Conservation (phyloP, 2,797 vertebrate genomes). For the Aulostomus chinensis region DNA sequence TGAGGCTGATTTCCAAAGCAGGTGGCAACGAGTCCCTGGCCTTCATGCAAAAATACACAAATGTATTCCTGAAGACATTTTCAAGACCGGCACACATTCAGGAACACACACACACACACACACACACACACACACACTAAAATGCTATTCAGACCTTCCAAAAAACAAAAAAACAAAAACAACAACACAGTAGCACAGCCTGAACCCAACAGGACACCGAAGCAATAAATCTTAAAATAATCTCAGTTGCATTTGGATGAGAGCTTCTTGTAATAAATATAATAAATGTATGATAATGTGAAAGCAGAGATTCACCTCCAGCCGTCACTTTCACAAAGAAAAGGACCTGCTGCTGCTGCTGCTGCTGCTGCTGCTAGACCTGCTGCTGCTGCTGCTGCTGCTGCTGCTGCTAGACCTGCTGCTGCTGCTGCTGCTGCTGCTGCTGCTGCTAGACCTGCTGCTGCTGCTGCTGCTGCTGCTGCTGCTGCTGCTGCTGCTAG, state of each 20-base stretch:
- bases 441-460: too few species aligned
- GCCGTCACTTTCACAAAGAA: not conserved
- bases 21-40: not conserved
- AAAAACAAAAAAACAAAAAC: too few species aligned
- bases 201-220: not conserved
- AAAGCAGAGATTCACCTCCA: conserved; percentile 8
- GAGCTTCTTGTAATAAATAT: conserved; percentile 6
- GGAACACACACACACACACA: not conserved
- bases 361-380: too few species aligned
- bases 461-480: too few species aligned
- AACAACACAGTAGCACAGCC: not conserved
- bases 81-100: too few species aligned
- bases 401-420: too few species aligned
- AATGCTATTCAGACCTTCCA: not conserved
- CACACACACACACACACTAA: too few species aligned
- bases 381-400: too few species aligned
- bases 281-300: not conserved
- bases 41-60: not conserved
- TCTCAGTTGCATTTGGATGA: conserved; percentile 10
- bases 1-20: not conserved
- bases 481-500: too few species aligned
- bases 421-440: too few species aligned
- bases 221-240: not conserved
- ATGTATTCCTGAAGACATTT: too few species aligned
- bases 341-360: too few species aligned